Evolutionary conservation across 1,140 invertebrate genomes (phyloP).

Genomic region (Melipona quadrifasciata): DNA sequence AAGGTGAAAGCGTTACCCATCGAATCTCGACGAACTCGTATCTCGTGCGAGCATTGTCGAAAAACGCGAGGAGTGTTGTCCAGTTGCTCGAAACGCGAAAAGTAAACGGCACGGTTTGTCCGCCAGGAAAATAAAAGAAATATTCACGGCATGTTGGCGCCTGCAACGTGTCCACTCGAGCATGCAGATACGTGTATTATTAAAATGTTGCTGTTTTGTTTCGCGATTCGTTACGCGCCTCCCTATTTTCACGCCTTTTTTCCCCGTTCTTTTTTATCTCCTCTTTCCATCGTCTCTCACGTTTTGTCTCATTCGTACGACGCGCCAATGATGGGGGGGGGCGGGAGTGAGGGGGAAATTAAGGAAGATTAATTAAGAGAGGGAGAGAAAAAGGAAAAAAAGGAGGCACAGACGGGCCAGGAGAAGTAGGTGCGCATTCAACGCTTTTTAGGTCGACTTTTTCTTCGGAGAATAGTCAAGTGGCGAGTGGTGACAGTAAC

Average conservation of each 20-base stretch:
- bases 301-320: background rate
- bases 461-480: slow-evolving; percentile 43
- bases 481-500: slow-evolving; percentile 34
- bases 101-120: slow-evolving; percentile 46
- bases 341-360: background rate
- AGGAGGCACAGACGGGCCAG: background rate
- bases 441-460: slow-evolving; percentile 49
- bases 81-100: slow-evolving; percentile 43
- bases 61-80: background rate
- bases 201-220: slow-evolving; percentile 48
- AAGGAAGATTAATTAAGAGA: slow-evolving; percentile 27
- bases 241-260: too few relatives aligned
- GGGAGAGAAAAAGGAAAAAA: background rate
- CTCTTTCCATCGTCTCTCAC: too few relatives aligned
- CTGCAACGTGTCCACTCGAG: slow-evolving; percentile 51
- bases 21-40: background rate
- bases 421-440: slow-evolving; percentile 24
- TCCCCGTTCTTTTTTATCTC: background rate
- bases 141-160: slow-evolving; percentile 41
- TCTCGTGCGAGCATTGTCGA: background rate
- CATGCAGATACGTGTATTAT: slow-evolving; percentile 58
- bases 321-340: background rate
- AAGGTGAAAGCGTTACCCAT: background rate
- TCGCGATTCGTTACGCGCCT: slow-evolving; percentile 20
- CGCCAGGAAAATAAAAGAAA: slow-evolving; percentile 53